Evolutionary conservation across 2,113 vertebrate genomes (phyloP).

Genomic region (Bungarus multicinctus): DNA sequence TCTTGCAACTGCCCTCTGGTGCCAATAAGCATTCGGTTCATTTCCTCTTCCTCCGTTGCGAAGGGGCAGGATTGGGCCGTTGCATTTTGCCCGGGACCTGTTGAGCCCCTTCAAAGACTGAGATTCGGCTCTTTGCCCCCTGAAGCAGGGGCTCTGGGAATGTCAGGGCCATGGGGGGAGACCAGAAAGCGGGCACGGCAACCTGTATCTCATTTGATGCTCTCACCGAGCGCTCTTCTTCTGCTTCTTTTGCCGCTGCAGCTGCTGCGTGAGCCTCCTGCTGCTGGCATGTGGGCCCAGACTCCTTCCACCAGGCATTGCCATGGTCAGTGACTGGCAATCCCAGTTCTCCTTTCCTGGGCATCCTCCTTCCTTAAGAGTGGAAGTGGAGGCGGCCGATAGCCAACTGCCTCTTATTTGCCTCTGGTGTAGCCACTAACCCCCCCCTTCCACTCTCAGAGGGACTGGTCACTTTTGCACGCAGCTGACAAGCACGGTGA

Average conservation of each 20-base stretch:
- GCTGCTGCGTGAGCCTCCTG: neutral
- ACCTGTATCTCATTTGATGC: neutral
- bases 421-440: neutral
- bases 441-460: neutral
- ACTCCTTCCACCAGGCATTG: neutral
- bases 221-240: neutral
- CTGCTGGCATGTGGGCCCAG: neutral
- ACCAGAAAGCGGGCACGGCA: neutral
- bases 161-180: too few species aligned
- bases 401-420: neutral
- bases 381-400: neutral
- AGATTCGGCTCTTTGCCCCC: neutral
- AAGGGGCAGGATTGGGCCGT: neutral
- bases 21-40: neutral
- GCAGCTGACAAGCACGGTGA: neutral
- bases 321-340: neutral
- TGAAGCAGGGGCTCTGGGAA: too few species aligned
- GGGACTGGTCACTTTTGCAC: neutral
- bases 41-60: neutral
- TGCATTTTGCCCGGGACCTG: neutral
- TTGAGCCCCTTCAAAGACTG: neutral
- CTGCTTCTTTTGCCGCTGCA: too few species aligned
- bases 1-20: neutral
- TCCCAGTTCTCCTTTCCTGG: neutral
- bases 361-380: neutral